Conservation (phyloP, 2,113 vertebrate species). For the Ginglymostoma cirratum region DNA sequence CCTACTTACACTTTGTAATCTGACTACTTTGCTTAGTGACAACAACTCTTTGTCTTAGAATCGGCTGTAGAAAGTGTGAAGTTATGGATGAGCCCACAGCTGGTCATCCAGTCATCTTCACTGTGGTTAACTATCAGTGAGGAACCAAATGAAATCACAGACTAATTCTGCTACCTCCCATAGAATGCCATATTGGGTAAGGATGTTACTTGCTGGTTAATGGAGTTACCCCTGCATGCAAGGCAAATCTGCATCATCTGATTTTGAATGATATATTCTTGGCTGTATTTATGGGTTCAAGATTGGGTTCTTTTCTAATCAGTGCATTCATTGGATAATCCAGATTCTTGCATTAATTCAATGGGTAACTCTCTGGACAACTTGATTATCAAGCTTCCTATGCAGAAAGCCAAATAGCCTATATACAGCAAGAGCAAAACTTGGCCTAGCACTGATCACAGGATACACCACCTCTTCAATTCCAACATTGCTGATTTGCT, state of each 20-base stretch:
- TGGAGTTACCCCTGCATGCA: not conserved
- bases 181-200: not conserved
- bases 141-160: too few species aligned
- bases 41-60: too few species aligned
- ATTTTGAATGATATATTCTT: not conserved
- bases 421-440: not conserved
- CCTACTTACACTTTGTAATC: not conserved
- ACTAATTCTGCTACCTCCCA: not conserved
- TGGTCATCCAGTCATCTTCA: not conserved
- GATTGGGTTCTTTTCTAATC: not conserved
- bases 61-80: too few species aligned
- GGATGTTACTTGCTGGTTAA: too few species aligned
- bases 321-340: too few species aligned
- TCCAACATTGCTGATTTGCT: not conserved
- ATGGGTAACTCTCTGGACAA: not conserved
- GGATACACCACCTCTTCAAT: not conserved
- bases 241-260: not conserved
- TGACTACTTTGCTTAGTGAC: too few species aligned
- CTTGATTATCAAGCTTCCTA: not conserved
- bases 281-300: not conserved
- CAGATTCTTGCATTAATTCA: not conserved
- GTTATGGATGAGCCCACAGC: not conserved
- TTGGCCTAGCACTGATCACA: not conserved
- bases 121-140: not conserved
- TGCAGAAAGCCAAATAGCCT: too few species aligned